Conservation (phyloP, 2,113 vertebrate genomes). For the Pseudorectes ferrugineus region DNA sequence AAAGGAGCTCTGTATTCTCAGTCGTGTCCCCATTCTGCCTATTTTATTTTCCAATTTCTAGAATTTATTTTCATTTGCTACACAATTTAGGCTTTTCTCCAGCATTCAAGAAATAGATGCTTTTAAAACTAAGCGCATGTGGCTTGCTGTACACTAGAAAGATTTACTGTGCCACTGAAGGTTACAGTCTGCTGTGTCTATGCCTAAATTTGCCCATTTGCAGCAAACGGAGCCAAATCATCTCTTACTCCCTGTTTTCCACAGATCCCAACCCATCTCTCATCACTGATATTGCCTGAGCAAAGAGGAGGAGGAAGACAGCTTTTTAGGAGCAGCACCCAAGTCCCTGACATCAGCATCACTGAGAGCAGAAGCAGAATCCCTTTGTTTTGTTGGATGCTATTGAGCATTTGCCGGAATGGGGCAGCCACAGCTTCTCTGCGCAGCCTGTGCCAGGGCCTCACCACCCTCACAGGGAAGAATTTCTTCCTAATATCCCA, state of each 20-base stretch:
- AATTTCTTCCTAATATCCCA: neutral
- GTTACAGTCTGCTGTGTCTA: neutral
- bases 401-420: neutral
- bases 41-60: neutral
- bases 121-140: neutral
- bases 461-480: fast-evolving
- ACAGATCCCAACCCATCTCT: neutral
- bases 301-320: neutral
- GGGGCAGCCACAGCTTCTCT: neutral
- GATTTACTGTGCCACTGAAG: neutral
- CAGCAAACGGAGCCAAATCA: neutral
- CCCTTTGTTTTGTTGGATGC: neutral
- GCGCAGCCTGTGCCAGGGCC: neutral
- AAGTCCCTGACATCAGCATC: neutral
- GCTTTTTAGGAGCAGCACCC: neutral
- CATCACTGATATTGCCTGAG: neutral
- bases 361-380: neutral
- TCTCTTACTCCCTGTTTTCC: neutral
- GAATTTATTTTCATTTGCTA: neutral
- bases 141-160: neutral
- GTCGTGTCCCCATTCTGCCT: neutral
- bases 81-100: neutral
- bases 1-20: neutral
- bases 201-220: neutral
- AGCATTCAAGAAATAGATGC: neutral